Conservation (phyloP, 2,113 vertebrate genomes). For the Paramormyrops kingsleyae region DNA sequence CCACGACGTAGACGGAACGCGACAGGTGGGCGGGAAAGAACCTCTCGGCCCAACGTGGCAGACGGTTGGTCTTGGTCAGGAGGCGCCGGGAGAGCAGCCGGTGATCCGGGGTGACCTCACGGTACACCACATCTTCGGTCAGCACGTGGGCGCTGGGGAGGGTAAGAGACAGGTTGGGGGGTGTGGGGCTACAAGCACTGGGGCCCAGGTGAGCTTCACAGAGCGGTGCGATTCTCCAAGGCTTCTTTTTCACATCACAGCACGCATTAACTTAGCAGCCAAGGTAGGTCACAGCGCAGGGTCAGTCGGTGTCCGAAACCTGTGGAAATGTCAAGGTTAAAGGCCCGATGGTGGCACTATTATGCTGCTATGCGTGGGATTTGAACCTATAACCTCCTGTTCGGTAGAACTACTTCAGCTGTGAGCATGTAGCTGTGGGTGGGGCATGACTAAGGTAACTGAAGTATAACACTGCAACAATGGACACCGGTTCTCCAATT, state of each 20-base stretch:
- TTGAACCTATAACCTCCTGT: not conserved
- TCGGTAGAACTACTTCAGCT: not conserved
- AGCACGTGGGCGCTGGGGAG: slow-evolving; percentile 63
- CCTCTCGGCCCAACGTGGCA: slow-evolving; percentile 67
- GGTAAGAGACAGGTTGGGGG: not conserved
- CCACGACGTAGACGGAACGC: slow-evolving; percentile 63
- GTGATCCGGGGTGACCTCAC: slow-evolving; percentile 62
- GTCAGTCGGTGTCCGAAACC: not conserved
- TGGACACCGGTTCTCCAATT: not conserved
- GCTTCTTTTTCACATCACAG: not conserved
- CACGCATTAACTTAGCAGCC: not conserved
- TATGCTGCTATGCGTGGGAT: not conserved
- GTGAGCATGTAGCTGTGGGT: not conserved
- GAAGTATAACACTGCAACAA: not conserved
- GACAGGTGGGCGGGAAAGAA: slow-evolving; percentile 60
- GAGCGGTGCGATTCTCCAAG: not conserved
- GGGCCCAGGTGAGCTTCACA: not conserved
- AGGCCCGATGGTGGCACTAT: not conserved
- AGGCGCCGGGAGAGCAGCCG: slow-evolving; percentile 61
- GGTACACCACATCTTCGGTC: slow-evolving; percentile 67
- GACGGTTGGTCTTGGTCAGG: slow-evolving; percentile 69
- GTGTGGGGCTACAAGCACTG: not conserved
- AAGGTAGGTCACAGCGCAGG: not conserved
- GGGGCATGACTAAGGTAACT: not conserved
- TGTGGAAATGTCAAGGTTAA: not conserved